Evolutionary conservation across 2,888 invertebrate genomes (phyloP).

Genomic region (Philhelius pedissequus): DNA sequence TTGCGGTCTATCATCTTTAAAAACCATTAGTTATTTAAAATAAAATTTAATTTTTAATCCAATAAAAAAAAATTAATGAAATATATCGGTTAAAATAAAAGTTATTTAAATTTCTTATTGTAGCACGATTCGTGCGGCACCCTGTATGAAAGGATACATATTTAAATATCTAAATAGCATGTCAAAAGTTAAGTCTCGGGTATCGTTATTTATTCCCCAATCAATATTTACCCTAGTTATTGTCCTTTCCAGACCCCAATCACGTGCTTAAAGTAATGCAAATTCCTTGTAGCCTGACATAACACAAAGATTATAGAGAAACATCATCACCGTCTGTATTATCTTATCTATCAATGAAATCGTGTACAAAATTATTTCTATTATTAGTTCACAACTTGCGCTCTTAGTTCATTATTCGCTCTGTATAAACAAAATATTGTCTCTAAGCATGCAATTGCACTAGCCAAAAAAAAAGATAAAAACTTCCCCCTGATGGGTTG

Average conservation of each 20-base stretch:
- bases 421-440: constrained; percentile 7
- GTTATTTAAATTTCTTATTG: too few relatives aligned
- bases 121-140: too few relatives aligned
- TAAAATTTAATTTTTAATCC: too few relatives aligned
- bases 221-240: constrained; percentile 51
- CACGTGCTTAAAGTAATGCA: constrained; percentile 29
- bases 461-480: neutral
- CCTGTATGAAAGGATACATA: neutral
- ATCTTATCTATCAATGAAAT: constrained; percentile 27
- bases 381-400: constrained; percentile 21
- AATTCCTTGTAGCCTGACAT: neutral
- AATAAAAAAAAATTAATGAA: too few relatives aligned
- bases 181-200: neutral
- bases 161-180: neutral
- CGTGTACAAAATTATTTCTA: constrained; percentile 12
- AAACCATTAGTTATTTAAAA: too few relatives aligned
- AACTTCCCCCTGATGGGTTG: neutral
- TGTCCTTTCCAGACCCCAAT: constrained; percentile 5
- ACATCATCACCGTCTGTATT: too few relatives aligned
- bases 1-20: too few relatives aligned
- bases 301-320: constrained; percentile 2
- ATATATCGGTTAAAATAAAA: too few relatives aligned
- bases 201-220: constrained; percentile 3
- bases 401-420: neutral
- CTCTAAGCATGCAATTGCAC: constrained; percentile 40